Base-by-base conservation (phyloP, 2,888 invertebrate species). In the Peribatodes rhomboidaria region DNA sequence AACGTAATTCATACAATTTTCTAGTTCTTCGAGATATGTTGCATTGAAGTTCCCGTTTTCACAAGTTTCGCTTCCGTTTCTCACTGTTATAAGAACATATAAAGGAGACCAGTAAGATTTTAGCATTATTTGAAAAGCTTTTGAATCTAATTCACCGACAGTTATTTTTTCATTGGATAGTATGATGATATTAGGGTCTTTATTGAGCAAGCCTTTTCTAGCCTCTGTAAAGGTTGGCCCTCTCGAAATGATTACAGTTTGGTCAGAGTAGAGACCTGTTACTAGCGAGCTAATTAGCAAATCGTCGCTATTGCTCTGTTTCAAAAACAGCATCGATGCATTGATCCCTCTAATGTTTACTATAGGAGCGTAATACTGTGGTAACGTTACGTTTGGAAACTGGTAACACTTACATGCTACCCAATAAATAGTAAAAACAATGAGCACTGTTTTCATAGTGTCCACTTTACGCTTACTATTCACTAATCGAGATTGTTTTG, bases 1-100 rank as follows among this genome's bases (percentile, higher is more conserved):
- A 10, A 87, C 35, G 13, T 63, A 58, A 57, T 85, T 85, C 41
- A 86, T 71, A 58, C 81, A 80, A 9, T 37, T 57, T 53, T 87
- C 75, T 10, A 81, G 10, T 16, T 47, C 69, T 2, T 60, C 16
- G 6, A 37, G 35, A 27, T 73, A 70, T 11, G 73, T 71, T 53
- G 46, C 13, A 42, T 61, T 63, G 39, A 85, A 76, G 8, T 41
- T 65, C 9, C 78, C 78, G 47, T 81, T 65, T 1, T 70, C 65
- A 71, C 86, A 86, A 61, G 53, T 65, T 35, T 71, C 80, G 11
- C 53, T 55, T 20, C 20, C 58, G 13, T 77, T 67, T 46, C 68
- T 67, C 1, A 64, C 72, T 35, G 80, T 79, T 13, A 82, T 61
- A 10, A 83, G 68, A 35, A 87, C 60, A 50, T 80, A 78, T 0